Percentiles rank a stretch among this genome's conserved stretches.
Evolutionary conservation across 30 jellyfish, hydroid and myxozoan genomes (phyloP).

Genomic region (Nemopilema nomurai): DNA sequence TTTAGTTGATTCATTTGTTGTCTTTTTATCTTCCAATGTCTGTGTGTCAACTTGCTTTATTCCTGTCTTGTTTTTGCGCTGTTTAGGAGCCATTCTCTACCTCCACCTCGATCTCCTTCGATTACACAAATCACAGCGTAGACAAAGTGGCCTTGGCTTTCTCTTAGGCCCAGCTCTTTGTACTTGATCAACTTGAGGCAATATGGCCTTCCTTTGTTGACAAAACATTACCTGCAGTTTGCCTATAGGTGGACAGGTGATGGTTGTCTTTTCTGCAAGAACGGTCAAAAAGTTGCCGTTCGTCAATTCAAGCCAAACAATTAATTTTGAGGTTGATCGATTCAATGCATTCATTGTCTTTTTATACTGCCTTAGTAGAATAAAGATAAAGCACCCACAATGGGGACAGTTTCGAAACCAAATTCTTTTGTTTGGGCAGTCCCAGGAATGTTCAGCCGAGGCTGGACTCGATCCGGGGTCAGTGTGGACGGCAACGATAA

Average conservation of each 20-base stretch:
- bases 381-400: too few species aligned
- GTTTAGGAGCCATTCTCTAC: background rate
- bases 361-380: too few species aligned
- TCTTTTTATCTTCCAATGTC: background rate
- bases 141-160: too few species aligned
- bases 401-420: too few species aligned
- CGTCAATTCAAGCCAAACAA: slow-evolving; percentile 20
- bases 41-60: background rate
- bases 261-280: background rate
- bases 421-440: too few species aligned
- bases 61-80: background rate
- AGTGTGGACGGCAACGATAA: too few species aligned
- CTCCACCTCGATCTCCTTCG: background rate
- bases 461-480: too few species aligned
- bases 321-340: background rate
- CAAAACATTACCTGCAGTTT: background rate
- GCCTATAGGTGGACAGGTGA: background rate
- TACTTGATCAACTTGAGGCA: background rate
- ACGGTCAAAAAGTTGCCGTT: slow-evolving; percentile 57
- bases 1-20: background rate
- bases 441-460: too few species aligned
- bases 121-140: background rate
- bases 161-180: too few species aligned
- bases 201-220: background rate
- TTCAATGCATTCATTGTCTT: background rate